phyloP scores from a whole-genome alignment of 2,888 invertebrate species.

The Venusia cambrica region DNA sequence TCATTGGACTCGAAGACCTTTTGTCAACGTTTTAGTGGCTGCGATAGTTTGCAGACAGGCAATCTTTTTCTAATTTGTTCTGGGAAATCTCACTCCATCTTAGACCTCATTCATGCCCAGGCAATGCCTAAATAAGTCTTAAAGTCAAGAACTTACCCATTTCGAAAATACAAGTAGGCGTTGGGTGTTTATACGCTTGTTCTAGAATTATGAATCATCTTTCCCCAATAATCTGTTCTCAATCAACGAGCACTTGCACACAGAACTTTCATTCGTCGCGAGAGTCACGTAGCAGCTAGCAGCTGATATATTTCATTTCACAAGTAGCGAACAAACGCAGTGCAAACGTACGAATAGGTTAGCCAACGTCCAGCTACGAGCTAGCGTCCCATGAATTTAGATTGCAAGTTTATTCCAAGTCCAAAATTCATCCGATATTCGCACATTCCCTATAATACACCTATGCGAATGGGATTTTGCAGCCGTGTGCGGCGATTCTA shows the following conservation, averaged over 20 bases:
- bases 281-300: slow-evolving; percentile 36
- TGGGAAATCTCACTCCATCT: no score
- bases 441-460: slow-evolving; percentile 36
- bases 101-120: no score
- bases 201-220: no score
- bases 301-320: slow-evolving; percentile 38
- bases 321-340: slow-evolving; percentile 42
- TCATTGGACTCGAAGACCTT: no score
- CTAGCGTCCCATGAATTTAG: slow-evolving; percentile 67
- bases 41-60: no score
- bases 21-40: no score
- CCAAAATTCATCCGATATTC: slow-evolving; percentile 62
- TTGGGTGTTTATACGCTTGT: no score
- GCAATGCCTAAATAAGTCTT: no score
- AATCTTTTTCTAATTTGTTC: no score
- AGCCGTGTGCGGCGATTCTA: slow-evolving; percentile 8
- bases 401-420: slow-evolving; percentile 71
- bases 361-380: slow-evolving; percentile 42
- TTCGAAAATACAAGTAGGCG: no score
- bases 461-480: slow-evolving; percentile 29
- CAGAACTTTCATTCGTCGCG: slow-evolving; percentile 31
- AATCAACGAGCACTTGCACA: slow-evolving; percentile 15
- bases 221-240: slow-evolving; percentile 4
- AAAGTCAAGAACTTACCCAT: no score
- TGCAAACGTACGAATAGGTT: slow-evolving; percentile 49